A percentile compares a stretch with the other conserved stretches of the same genome.
phyloP scores from a whole-genome alignment of 2,888 invertebrate species.

The Desoria tigrina region DNA sequence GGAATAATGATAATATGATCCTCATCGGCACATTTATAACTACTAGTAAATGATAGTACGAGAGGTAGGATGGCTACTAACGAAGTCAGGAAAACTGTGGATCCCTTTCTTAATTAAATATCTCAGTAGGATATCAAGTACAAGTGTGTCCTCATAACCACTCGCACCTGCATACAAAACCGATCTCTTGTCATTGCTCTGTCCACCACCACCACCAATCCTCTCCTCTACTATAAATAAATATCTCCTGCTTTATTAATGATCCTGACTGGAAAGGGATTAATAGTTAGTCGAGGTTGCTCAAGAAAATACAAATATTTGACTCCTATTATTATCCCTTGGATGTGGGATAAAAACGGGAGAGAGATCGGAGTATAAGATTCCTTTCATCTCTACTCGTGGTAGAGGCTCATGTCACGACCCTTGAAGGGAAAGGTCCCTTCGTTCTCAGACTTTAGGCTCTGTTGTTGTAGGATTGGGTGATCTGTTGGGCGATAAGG shows the following conservation, averaged over 20 bases:
- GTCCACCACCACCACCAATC: too few species aligned
- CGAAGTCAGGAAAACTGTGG: conserved; percentile 21
- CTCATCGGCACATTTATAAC: not conserved
- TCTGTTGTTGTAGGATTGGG: not conserved
- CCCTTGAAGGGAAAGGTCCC: conserved; percentile 30
- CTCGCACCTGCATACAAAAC: conserved; percentile 50
- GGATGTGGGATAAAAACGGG: too few species aligned
- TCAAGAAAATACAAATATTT: conserved; percentile 6
- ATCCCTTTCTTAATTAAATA: conserved; percentile 54
- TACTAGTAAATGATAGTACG: not conserved
- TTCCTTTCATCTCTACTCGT: not conserved
- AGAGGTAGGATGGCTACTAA: not conserved
- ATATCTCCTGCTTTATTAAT: conserved; percentile 51
- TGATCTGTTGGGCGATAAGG: conserved; percentile 39
- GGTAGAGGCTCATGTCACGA: conserved; percentile 48
- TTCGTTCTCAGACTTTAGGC: too few species aligned
- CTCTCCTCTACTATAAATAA: conserved; percentile 42
- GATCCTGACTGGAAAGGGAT: conserved; percentile 49
- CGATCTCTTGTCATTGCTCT: conserved; percentile 50
- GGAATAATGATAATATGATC: too few species aligned
- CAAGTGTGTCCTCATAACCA: conserved; percentile 52
- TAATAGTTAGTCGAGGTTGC: conserved; percentile 33
- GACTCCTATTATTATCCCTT: conserved; percentile 8
- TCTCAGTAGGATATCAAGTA: conserved; percentile 52
- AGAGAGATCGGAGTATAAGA: conserved; percentile 16